A percentile compares a stretch with the other conserved stretches of the same genome.
These are phyloP conservation scores for Glaucidium brasilianum DNA, from an alignment of 2,113 vertebrate species.

Conservation along the genomic window DNA sequence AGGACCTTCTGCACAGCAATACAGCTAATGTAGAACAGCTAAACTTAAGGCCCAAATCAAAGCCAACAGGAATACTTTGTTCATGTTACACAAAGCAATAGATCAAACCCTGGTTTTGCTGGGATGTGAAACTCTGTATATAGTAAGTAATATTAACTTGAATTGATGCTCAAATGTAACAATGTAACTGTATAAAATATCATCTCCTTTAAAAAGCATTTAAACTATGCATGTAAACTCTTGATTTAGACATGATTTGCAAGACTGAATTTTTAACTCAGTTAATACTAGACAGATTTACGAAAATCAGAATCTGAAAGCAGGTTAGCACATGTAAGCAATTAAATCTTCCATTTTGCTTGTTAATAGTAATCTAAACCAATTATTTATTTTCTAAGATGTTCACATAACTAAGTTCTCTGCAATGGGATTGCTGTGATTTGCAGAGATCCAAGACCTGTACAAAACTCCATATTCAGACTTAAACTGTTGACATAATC, in stretches of 20 bases:
- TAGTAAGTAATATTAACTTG: neutral
- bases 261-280: slow-evolving; percentile 28
- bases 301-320: slow-evolving; percentile 13
- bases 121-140: neutral
- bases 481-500: neutral
- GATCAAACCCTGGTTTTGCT: neutral
- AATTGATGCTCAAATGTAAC: slow-evolving; percentile 1
- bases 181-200: slow-evolving; percentile 16
- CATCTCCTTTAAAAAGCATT: neutral
- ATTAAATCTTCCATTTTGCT: slow-evolving; percentile 27
- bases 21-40: neutral
- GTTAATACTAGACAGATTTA: neutral
- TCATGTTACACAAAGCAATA: neutral
- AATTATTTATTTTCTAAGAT: neutral
- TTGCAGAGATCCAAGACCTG: neutral
- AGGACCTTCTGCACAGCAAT: neutral
- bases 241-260: slow-evolving; percentile 6
- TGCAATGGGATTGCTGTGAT: neutral
- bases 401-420: neutral
- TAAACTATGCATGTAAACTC: slow-evolving; percentile 9
- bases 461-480: neutral
- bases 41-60: neutral
- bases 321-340: neutral
- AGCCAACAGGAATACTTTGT: neutral
- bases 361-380: neutral